These are phyloP conservation scores for Cyanistes caeruleus DNA, from an alignment of 2,113 vertebrate genomes.

Conservation along the genomic window DNA sequence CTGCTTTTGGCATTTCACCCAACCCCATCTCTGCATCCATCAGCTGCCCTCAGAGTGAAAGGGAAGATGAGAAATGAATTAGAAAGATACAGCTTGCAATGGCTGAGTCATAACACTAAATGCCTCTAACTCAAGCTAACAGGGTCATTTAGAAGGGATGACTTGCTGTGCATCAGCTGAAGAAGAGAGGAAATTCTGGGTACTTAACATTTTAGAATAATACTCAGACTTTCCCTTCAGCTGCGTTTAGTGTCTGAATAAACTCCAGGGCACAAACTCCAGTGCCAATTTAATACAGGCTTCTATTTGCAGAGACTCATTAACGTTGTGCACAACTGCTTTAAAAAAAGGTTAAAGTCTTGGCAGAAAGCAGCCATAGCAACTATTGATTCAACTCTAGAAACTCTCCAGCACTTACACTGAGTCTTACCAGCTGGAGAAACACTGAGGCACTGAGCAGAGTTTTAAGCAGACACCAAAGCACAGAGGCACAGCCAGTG, in stretches of 20 bases:
- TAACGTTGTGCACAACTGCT: slow-evolving; percentile 7
- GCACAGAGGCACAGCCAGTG: background rate
- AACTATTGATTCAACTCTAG: background rate
- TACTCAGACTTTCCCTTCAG: slow-evolving; percentile 27
- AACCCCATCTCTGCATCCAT: background rate
- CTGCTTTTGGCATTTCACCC: background rate
- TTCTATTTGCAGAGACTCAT: slow-evolving; percentile 23
- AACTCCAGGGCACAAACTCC: slow-evolving; percentile 24
- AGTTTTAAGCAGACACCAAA: background rate
- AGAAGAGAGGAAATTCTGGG: background rate
- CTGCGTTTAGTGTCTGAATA: background rate
- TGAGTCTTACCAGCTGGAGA: background rate
- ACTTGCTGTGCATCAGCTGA: slow-evolving; percentile 32
- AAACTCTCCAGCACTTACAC: background rate
- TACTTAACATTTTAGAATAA: slow-evolving; percentile 45
- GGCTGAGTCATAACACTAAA: background rate
- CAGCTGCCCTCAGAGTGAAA: background rate
- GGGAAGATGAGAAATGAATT: background rate
- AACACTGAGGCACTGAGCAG: background rate
- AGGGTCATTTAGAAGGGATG: background rate
- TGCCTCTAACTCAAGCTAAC: background rate
- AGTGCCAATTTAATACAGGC: slow-evolving; percentile 21
- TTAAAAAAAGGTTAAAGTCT: slow-evolving; percentile 38
- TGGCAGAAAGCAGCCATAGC: slow-evolving; percentile 15
- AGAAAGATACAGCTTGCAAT: background rate